Evolutionary conservation across 2,113 vertebrate genomes (phyloP).

Genomic region (Halichoerus grypus): DNA sequence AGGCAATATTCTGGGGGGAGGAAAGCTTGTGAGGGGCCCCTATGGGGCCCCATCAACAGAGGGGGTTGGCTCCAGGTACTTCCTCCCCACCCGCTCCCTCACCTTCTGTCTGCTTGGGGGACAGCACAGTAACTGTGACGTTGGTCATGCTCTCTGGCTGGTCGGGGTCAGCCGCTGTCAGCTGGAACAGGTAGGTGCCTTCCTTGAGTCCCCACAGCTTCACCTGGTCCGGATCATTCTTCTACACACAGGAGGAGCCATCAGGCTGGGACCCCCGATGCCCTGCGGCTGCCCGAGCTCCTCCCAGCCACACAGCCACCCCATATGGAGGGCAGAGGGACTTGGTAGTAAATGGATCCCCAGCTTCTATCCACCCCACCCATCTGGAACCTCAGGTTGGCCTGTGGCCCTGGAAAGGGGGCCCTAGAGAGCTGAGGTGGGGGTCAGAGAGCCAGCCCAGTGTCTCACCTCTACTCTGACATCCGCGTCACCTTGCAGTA

Average conservation of each 20-base stretch:
- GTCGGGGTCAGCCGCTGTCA: constrained; percentile 87
- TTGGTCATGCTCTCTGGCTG: constrained; percentile 88
- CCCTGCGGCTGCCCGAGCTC: neutral
- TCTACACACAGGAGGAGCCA: constrained; percentile 84
- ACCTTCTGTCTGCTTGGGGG: constrained; percentile 94
- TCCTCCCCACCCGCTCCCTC: constrained; percentile 65
- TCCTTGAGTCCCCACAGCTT: constrained; percentile 91
- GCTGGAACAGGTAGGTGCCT: constrained; percentile 93
- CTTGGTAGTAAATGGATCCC: neutral
- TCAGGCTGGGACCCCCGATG: constrained; percentile 27
- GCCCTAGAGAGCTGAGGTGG: neutral
- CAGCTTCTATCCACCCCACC: neutral
- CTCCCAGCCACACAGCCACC: neutral
- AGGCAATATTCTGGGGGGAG: constrained; percentile 93
- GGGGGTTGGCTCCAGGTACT: neutral
- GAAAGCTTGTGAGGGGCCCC: neutral
- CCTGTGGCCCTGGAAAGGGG: neutral
- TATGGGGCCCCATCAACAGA: too few species aligned
- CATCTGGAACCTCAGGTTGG: neutral
- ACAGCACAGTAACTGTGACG: constrained; percentile 93
- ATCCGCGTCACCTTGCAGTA: constrained; percentile 82
- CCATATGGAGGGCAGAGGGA: neutral
- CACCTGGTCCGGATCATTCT: constrained; percentile 85
- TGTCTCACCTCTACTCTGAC: constrained; percentile 89
- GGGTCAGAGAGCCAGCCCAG: neutral